Evolutionary conservation across 2,113 vertebrate species (phyloP), one percentile per base, ranked within the genome.

Genomic region (Neodontobutis hainanensis): DNA sequence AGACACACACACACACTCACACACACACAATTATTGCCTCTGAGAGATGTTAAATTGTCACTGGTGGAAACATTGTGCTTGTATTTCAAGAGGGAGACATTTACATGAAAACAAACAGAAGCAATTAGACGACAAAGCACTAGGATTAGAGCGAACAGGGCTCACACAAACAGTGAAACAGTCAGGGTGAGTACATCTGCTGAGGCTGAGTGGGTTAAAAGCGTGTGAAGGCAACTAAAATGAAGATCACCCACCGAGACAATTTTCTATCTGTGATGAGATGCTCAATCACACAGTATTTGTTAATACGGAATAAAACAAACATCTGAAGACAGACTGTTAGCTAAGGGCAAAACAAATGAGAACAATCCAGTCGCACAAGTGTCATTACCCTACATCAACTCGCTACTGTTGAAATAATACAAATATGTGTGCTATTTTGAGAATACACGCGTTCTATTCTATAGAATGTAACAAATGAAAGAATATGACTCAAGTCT

Each of bases 31-130:
- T 65, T 9, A 52, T 6, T 42, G 45, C 71, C 44, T 49, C 66
- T 35, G 66, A 65, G 62, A 77, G 10, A 55, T 6, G 2, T 66
- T 70, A 86, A 55, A 84, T 65, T 69, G 79, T 77, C 69, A 60
- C 73, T 63, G 32, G 68, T 44, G 80, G 70, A 74, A 69, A 82
- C 71, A 68, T 75, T 53, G 64, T 47, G 75, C 45, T 73, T 62
- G 62, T 58, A 34, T 76, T 75, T 76, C 53, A 76, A 66, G 35
- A 38, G 58, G 68, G 65, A 55, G 27, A 43, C 46, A 70, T 83
- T 84, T 66, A 80, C 82, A 78, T 65, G 70, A 65, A 77, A 80
- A 83, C 75, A 84, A 84, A 81, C 68, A 59, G 71, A 84, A 58
- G 71, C 80, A 85, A 90, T 88, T 85, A 87, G 72, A 70, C 4